Conservation (phyloP, 1,140 invertebrate species). For the Calliphora vicina region DNA sequence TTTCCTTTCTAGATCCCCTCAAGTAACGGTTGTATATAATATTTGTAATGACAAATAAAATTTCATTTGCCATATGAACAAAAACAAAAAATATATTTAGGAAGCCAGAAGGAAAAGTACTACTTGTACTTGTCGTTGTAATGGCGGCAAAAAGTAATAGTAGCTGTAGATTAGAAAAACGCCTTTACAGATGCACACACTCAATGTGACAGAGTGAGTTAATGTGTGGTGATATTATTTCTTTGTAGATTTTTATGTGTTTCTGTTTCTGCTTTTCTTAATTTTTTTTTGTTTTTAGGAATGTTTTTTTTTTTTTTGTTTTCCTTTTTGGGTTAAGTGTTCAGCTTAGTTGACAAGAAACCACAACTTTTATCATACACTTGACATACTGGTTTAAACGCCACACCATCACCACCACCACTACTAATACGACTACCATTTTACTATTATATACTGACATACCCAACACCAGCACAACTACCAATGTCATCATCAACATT, state of each 20-base stretch:
- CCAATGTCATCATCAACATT: constrained; percentile 15
- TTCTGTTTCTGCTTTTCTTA: background rate
- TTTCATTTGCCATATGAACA: background rate
- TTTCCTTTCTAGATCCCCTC: background rate
- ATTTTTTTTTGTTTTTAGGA: background rate
- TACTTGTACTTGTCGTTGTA: no score
- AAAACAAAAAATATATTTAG: background rate
- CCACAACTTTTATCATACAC: constrained; percentile 33
- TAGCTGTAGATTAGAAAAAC: constrained; percentile 1
- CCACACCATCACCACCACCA: background rate
- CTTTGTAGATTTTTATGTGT: background rate
- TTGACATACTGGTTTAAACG: constrained; percentile 25
- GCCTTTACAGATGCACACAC: constrained; percentile 5
- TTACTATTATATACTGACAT: background rate
- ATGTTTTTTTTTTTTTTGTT: background rate
- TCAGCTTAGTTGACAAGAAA: constrained; percentile 22
- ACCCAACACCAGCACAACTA: background rate
- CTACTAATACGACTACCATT: background rate
- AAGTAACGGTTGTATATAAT: background rate
- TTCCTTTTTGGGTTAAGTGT: background rate
- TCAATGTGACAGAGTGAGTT: background rate
- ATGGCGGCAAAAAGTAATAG: background rate
- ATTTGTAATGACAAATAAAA: constrained; percentile 5
- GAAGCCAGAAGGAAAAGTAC: no score
- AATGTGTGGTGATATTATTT: background rate